Conservation (phyloP, 2,888 invertebrate genomes). For the Gandaritis pyraliata region DNA sequence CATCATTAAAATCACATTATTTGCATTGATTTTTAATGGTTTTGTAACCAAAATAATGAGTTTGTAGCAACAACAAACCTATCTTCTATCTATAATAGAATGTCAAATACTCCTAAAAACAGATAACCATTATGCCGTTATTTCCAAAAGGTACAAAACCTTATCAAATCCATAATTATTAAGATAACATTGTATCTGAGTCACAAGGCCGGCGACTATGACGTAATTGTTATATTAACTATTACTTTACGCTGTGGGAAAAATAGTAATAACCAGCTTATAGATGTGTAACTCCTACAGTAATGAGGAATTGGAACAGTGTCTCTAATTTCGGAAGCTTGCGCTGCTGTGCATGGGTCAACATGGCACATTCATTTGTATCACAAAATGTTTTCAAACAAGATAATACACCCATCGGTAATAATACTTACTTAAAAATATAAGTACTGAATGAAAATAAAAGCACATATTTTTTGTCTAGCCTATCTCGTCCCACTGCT, state of each 20-base stretch:
- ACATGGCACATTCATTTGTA: too few species aligned
- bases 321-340: too few species aligned
- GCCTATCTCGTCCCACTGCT: too few species aligned
- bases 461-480: too few species aligned
- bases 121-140: slow-evolving; percentile 4
- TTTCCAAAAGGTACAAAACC: slow-evolving; percentile 17
- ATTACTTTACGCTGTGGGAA: neutral
- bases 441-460: too few species aligned
- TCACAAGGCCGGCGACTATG: slow-evolving; percentile 38
- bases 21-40: neutral
- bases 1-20: slow-evolving; percentile 12
- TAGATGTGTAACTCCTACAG: slow-evolving; percentile 17
- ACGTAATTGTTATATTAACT: slow-evolving; percentile 33
- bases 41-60: too few species aligned
- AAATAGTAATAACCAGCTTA: neutral
- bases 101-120: neutral
- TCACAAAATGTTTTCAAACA: too few species aligned
- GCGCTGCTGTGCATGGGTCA: too few species aligned
- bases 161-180: slow-evolving; percentile 41
- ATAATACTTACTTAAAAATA: too few species aligned
- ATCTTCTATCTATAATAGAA: neutral
- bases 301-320: neutral
- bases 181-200: slow-evolving; percentile 40
- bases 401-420: too few species aligned
- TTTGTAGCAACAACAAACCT: too few species aligned